phyloP scores from a whole-genome alignment of 2,797 vertebrate species.

The Ctenopoma kingsleyae region DNA sequence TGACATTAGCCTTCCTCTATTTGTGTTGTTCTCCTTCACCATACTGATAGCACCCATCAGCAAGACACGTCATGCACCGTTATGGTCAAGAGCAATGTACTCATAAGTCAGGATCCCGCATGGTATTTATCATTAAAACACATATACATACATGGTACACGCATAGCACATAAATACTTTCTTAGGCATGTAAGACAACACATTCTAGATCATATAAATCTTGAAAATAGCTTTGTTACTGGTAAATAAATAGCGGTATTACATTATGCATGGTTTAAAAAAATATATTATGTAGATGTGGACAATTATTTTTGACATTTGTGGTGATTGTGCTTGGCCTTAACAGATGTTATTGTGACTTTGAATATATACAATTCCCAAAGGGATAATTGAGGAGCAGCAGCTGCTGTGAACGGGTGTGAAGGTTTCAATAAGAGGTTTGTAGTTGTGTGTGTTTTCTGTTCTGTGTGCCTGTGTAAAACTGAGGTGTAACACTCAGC shows the following conservation, averaged over 20 bases:
- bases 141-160: slow-evolving; percentile 78
- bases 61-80: slow-evolving; percentile 82
- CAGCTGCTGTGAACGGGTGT: slow-evolving; percentile 59
- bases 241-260: slow-evolving; percentile 75
- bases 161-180: slow-evolving; percentile 84
- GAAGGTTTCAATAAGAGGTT: slow-evolving; percentile 45
- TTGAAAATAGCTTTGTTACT: slow-evolving; percentile 80
- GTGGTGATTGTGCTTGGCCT: slow-evolving; percentile 79
- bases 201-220: slow-evolving; percentile 77
- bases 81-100: slow-evolving; percentile 76
- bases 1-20: slow-evolving; percentile 55
- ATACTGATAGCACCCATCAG: slow-evolving; percentile 87
- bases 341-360: slow-evolving; percentile 55
- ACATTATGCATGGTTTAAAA: slow-evolving; percentile 81
- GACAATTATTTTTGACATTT: slow-evolving; percentile 64
- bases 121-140: slow-evolving; percentile 76
- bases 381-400: slow-evolving; percentile 60
- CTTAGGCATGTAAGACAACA: slow-evolving; percentile 79
- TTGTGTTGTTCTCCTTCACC: slow-evolving; percentile 85
- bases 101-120: slow-evolving; percentile 67
- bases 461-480: slow-evolving; percentile 46
- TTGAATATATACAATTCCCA: slow-evolving; percentile 65
- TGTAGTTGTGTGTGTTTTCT: slow-evolving; percentile 31
- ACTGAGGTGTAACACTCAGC: slow-evolving; percentile 65
- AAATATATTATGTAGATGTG: slow-evolving; percentile 82